Percentiles rank a stretch among this genome's conserved stretches.
phyloP scores from a whole-genome alignment of 2,113 vertebrate genomes.

The Meriones unguiculatus region DNA sequence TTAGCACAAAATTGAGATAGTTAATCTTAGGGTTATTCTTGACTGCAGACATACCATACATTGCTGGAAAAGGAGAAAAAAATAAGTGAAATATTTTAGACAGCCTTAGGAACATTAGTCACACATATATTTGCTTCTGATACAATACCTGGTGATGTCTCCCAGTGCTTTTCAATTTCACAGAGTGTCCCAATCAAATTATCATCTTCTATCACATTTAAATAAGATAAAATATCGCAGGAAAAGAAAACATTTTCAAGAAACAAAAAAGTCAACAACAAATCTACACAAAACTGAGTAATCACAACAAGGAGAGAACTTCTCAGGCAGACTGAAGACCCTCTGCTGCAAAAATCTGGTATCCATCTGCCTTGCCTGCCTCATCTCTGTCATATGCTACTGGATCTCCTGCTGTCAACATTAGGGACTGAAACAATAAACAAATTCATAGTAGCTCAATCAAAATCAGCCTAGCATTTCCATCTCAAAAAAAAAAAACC shows the following conservation, averaged over 20 bases:
- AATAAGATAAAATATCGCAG: constrained; percentile 86
- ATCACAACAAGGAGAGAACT: constrained; percentile 55
- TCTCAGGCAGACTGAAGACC: background rate
- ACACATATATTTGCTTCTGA: constrained; percentile 74
- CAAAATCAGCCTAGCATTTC: constrained; percentile 51
- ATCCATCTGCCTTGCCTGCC: background rate
- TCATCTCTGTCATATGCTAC: background rate
- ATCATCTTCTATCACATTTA: constrained; percentile 92
- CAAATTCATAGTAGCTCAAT: background rate
- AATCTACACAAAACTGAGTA: constrained; percentile 61
- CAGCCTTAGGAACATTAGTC: constrained; percentile 84
- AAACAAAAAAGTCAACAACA: constrained; percentile 78
- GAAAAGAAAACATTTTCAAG: constrained; percentile 84
- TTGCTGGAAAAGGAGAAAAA: constrained; percentile 73
- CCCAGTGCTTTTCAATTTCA: constrained; percentile 94
- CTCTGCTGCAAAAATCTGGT: background rate
- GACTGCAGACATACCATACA: constrained; percentile 75
- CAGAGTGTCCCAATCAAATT: constrained; percentile 93
- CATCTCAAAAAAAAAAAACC: constrained; percentile 55
- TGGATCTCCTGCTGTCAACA: background rate
- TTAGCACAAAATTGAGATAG: constrained; percentile 74
- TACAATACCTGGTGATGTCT: constrained; percentile 93
- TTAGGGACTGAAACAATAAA: background rate
- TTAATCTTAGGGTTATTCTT: constrained; percentile 76
- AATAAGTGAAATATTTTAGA: constrained; percentile 66